Conservation (phyloP, 2,888 invertebrate species). For the Drosophila neonasuta region DNA sequence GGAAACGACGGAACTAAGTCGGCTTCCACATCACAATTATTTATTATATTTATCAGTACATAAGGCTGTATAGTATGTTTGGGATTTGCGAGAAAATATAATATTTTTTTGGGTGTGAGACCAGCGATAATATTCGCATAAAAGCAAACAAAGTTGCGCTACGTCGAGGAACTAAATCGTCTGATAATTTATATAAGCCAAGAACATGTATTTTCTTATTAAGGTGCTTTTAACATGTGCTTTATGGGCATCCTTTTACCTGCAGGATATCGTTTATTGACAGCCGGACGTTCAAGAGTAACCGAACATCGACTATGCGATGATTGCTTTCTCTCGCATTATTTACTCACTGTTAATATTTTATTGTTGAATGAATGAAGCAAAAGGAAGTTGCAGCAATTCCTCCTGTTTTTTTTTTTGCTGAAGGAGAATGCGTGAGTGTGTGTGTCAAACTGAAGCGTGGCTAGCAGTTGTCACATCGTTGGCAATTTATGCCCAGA, state of each 20-base stretch:
- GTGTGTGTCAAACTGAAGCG: constrained; percentile 59
- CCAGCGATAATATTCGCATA: too few relatives aligned
- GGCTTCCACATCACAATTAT: constrained; percentile 29
- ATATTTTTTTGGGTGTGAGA: background rate
- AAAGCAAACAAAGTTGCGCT: too few relatives aligned
- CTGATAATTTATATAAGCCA: background rate
- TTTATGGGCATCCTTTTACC: constrained; percentile 1
- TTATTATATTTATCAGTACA: constrained; percentile 16
- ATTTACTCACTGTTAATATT: constrained; percentile 72
- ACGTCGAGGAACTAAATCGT: background rate
- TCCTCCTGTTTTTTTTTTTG: constrained; percentile 40
- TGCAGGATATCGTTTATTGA: constrained; percentile 25
- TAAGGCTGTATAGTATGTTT: background rate
- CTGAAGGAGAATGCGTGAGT: background rate
- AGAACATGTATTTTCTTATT: background rate
- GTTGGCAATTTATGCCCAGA: constrained; percentile 72
- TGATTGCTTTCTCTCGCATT: constrained; percentile 52
- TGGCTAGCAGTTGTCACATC: constrained; percentile 78
- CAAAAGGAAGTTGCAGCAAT: constrained; percentile 71
- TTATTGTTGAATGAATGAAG: constrained; percentile 69
- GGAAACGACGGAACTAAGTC: constrained; percentile 50
- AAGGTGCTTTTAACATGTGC: background rate
- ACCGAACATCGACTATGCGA: constrained; percentile 26
- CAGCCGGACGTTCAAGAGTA: constrained; percentile 38
- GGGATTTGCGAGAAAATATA: background rate